A percentile compares a stretch with the other conserved stretches of the same genome.
phyloP scores from a whole-genome alignment of 2,113 vertebrate genomes.

The Oostethus manadensis region DNA sequence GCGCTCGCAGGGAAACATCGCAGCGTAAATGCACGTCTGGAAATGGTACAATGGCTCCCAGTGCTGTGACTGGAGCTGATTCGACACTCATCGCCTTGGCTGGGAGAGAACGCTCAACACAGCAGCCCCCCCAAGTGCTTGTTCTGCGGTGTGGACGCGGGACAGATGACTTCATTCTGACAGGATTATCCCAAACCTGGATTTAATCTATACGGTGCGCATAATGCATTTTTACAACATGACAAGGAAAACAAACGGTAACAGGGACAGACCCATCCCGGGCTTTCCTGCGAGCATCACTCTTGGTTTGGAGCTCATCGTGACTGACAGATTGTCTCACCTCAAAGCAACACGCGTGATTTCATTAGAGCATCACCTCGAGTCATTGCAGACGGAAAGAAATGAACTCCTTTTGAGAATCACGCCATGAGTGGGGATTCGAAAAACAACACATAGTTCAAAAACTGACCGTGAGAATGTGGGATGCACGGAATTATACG shows the following conservation, averaged over 20 bases:
- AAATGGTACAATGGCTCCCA: slow-evolving; percentile 77
- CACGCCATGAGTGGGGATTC: slow-evolving; percentile 14
- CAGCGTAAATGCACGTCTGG: slow-evolving; percentile 50
- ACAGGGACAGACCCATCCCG: slow-evolving; percentile 80
- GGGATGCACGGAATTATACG: too few relatives aligned
- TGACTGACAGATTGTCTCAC: slow-evolving; percentile 84
- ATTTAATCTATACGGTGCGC: slow-evolving; percentile 89
- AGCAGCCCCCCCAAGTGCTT: slow-evolving; percentile 63
- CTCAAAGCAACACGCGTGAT: slow-evolving; percentile 77
- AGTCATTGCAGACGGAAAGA: slow-evolving; percentile 27
- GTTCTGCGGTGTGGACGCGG: slow-evolving; percentile 71
- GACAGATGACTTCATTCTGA: slow-evolving; percentile 90
- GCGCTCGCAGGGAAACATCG: slow-evolving; percentile 61
- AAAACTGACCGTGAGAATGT: too few relatives aligned
- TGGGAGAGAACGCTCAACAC: slow-evolving; percentile 72
- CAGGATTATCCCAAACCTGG: slow-evolving; percentile 90
- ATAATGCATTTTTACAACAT: slow-evolving; percentile 93
- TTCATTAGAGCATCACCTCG: slow-evolving; percentile 68
- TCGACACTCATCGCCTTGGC: slow-evolving; percentile 87
- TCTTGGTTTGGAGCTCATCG: slow-evolving; percentile 79
- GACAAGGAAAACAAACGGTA: slow-evolving; percentile 89
- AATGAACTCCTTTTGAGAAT: slow-evolving; percentile 25
- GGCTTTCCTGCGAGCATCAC: slow-evolving; percentile 72
- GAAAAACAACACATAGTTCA: slow-evolving; percentile 7
- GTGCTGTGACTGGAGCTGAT: slow-evolving; percentile 77